Evolutionary conservation across 2,888 invertebrate genomes (phyloP).

Genomic region (Resseliella maxima): DNA sequence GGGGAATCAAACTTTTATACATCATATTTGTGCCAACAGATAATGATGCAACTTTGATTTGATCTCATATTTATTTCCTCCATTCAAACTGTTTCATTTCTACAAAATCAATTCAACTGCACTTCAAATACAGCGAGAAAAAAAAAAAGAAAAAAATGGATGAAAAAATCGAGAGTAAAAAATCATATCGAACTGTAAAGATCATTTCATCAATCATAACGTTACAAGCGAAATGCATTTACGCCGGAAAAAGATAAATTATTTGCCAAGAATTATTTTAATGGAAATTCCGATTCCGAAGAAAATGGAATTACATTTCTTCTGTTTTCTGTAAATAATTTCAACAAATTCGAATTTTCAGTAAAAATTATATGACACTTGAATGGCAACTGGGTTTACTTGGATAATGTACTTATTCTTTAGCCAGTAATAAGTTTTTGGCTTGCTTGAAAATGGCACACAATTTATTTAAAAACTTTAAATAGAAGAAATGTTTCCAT

Average conservation of each 20-base stretch:
- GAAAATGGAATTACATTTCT: background rate
- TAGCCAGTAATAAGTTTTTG: too few species aligned
- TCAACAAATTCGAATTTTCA: too few species aligned
- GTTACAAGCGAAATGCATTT: slow-evolving; percentile 20
- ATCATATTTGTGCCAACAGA: slow-evolving; percentile 39
- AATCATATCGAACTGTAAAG: background rate
- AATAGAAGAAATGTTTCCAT: too few species aligned
- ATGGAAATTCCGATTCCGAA: background rate
- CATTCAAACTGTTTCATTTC: background rate
- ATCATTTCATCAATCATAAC: slow-evolving; percentile 51
- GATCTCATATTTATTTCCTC: slow-evolving; percentile 25
- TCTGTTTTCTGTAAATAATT: background rate
- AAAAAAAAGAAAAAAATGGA: background rate
- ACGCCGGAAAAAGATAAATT: slow-evolving; percentile 20
- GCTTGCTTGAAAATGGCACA: too few species aligned
- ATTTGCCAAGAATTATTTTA: slow-evolving; percentile 10
- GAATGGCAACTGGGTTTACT: too few species aligned
- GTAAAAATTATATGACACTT: too few species aligned
- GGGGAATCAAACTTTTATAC: slow-evolving; percentile 1
- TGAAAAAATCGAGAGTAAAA: background rate
- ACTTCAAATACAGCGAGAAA: background rate
- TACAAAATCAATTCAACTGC: slow-evolving; percentile 1
- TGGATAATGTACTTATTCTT: too few species aligned
- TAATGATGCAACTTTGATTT: slow-evolving; percentile 48
- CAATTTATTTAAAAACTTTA: too few species aligned